Percentiles rank a stretch among this genome's conserved stretches.
These are phyloP conservation scores for Cephonodes hylas DNA, from an alignment of 2,888 invertebrate species.

Conservation along the genomic window DNA sequence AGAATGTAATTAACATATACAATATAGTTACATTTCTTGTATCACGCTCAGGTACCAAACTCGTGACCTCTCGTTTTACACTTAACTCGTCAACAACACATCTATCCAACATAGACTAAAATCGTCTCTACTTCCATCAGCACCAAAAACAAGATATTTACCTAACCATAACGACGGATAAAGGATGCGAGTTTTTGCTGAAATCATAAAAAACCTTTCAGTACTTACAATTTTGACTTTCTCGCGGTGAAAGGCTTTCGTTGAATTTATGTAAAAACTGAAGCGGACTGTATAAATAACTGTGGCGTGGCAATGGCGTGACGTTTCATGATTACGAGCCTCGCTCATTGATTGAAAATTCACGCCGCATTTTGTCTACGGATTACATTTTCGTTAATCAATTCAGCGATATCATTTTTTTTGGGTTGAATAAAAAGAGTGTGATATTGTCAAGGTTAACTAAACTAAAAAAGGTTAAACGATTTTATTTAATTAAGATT, in stretches of 20 bases:
- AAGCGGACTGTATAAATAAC: not conserved
- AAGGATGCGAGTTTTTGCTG: not conserved
- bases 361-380: constrained; percentile 1
- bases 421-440: not conserved
- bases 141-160: not conserved
- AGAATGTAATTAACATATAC: too few species aligned
- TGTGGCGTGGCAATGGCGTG: not conserved
- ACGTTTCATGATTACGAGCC: not conserved
- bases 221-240: constrained; percentile 2
- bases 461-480: too few species aligned
- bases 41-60: too few species aligned
- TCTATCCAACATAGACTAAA: not conserved
- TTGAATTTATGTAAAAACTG: constrained; percentile 6
- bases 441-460: not conserved
- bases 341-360: not conserved
- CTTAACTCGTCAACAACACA: not conserved
- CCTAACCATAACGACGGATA: not conserved
- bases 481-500: not conserved
- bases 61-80: not conserved
- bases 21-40: too few species aligned
- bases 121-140: not conserved
- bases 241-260: constrained; percentile 11
- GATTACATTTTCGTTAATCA: not conserved
- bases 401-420: not conserved
- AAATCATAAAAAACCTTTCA: not conserved